A percentile compares a stretch with the other conserved stretches of the same genome.
Evolutionary conservation across 2,797 vertebrate species (phyloP).

Genomic region (Clarias pachynema): DNA sequence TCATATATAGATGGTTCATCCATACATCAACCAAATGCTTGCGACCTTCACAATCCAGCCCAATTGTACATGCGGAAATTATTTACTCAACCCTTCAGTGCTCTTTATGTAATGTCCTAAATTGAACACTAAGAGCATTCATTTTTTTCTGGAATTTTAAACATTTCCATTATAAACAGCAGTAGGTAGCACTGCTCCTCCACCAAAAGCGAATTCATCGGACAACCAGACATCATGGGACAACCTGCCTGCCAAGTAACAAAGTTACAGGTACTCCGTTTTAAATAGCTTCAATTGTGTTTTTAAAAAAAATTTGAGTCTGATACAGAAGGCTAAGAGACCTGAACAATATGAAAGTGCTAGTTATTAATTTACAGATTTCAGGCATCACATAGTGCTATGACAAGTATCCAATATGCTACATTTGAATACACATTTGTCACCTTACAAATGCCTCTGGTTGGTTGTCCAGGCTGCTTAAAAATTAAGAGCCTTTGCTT

Average conservation of each 20-base stretch:
- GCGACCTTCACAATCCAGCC: conserved; percentile 83
- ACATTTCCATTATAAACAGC: conserved; percentile 86
- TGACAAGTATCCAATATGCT: conserved; percentile 98
- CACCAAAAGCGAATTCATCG: conserved; percentile 70
- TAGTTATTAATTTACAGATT: conserved; percentile 99
- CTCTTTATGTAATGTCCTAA: conserved; percentile 83
- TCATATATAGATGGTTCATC: conserved; percentile 94
- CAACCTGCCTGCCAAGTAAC: conserved; percentile 75
- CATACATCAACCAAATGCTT: conserved; percentile 89
- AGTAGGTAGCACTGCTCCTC: conserved; percentile 80
- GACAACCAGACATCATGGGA: conserved; percentile 71
- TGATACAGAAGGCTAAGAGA: conserved; percentile 99
- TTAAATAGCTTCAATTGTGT: conserved; percentile 81
- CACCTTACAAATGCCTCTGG: conserved; percentile 81
- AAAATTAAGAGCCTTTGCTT: conserved; percentile 92
- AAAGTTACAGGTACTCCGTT: conserved; percentile 77
- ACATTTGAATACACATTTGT: conserved; percentile 94
- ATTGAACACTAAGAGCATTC: conserved; percentile 86
- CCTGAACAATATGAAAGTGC: conserved; percentile 99
- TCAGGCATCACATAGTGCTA: conserved; percentile 97
- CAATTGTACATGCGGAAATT: conserved; percentile 88
- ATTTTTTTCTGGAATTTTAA: conserved; percentile 75
- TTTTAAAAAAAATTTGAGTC: conserved; percentile 88
- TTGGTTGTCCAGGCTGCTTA: conserved; percentile 87
- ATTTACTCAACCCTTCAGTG: conserved; percentile 81